Conservation (phyloP, 2,113 vertebrate species). For the Todiramphus saurophagus region DNA sequence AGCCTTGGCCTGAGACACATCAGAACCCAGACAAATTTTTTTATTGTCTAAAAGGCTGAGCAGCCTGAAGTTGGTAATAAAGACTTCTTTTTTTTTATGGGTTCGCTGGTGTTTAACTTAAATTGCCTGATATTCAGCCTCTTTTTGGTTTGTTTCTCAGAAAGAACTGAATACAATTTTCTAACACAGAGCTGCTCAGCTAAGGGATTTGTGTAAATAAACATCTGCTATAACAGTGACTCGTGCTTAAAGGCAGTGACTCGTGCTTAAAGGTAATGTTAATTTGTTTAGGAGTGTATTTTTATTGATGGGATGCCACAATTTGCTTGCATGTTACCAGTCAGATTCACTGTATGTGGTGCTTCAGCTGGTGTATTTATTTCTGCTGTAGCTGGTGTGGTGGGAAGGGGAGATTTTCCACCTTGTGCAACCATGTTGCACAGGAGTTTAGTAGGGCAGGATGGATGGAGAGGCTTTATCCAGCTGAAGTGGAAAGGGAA, state of each 20-base stretch:
- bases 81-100: background rate
- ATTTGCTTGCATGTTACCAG: background rate
- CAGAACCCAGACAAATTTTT: background rate
- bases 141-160: background rate
- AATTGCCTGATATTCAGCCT: background rate
- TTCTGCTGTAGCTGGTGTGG: background rate
- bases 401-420: background rate
- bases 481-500: background rate
- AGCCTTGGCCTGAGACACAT: background rate
- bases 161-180: background rate
- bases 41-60: background rate
- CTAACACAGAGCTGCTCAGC: background rate
- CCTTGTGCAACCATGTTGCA: background rate
- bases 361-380: background rate
- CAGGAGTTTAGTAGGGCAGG: background rate
- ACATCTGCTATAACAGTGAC: background rate
- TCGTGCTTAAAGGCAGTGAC: background rate
- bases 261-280: background rate
- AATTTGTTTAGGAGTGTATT: slow-evolving; percentile 15
- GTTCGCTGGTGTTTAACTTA: background rate
- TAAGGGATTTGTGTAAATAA: slow-evolving; percentile 16
- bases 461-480: background rate
- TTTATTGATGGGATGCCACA: background rate
- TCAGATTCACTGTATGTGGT: background rate
- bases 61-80: background rate